Percentiles rank a stretch among this genome's conserved stretches.
phyloP scores from a whole-genome alignment of 37 sponge, comb jelly and placozoan species.

The Aplysina aerophoba region DNA sequence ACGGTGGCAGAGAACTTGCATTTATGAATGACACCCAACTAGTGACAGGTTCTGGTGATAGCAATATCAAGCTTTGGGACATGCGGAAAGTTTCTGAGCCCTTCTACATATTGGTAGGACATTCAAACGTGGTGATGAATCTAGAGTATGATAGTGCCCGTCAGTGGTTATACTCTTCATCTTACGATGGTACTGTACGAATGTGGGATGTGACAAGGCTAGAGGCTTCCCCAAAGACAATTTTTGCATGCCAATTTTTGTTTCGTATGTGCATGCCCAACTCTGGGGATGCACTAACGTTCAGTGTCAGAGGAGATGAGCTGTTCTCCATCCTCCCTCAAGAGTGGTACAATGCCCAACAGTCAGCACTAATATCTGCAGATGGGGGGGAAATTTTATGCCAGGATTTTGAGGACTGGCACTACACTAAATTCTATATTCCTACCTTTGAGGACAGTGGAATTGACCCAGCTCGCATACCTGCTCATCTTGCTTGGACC shows the following conservation, averaged over 20 bases:
- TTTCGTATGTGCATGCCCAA: conserved; percentile 18
- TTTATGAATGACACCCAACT: background rate
- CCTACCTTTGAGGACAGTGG: no score
- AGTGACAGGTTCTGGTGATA: conserved; percentile 24
- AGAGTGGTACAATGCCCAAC: background rate
- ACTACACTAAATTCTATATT: no score
- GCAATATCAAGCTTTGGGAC: conserved; percentile 12
- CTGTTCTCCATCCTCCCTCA: background rate
- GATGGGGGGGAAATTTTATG: no score
- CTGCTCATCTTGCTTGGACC: no score
- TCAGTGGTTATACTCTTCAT: background rate
- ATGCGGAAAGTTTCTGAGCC: background rate
- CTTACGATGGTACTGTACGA: conserved; percentile 1
- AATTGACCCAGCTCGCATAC: no score
- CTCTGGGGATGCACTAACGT: background rate
- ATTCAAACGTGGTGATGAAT: conserved; percentile 19
- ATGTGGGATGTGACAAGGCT: background rate
- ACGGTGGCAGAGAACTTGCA: background rate
- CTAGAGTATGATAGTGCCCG: background rate
- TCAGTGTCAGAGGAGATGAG: conserved; percentile 6
- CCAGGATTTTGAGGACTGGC: no score
- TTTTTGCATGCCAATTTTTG: background rate
- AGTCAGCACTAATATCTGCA: no score
- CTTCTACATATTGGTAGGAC: background rate
- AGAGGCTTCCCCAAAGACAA: background rate